Evolutionary conservation across 2,113 vertebrate species (phyloP).

Genomic region (Rhynchomys soricoides): DNA sequence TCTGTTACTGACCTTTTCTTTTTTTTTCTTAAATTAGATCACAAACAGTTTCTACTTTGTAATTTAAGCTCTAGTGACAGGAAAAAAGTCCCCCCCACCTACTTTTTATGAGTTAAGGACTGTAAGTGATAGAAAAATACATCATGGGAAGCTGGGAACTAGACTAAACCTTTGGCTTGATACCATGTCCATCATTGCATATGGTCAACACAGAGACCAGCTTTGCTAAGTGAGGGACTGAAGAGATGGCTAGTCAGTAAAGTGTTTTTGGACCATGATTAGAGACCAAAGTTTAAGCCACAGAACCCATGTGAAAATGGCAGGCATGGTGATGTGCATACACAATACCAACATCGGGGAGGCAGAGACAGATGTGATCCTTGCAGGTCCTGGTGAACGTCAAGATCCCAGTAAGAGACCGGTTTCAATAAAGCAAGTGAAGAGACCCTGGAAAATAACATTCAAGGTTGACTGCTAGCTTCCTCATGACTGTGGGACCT

Average conservation of each 20-base stretch:
- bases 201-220: not conserved
- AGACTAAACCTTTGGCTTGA: not conserved
- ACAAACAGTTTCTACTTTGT: not conserved
- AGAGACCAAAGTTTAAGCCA: not conserved
- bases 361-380: not conserved
- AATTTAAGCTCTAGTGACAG: not conserved
- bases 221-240: not conserved
- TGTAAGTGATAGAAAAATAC: slow-evolving; percentile 3
- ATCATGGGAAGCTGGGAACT: not conserved
- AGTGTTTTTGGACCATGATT: not conserved
- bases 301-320: not conserved
- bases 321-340: not conserved
- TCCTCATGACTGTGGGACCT: not conserved
- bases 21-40: not conserved
- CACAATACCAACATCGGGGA: not conserved
- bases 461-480: not conserved
- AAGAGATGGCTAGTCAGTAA: not conserved
- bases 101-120: not conserved
- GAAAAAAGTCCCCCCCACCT: not conserved
- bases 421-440: not conserved
- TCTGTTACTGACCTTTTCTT: not conserved
- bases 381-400: not conserved
- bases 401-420: not conserved
- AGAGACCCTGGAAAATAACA: not conserved
- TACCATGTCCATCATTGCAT: not conserved